Evolutionary conservation across 2,888 invertebrate genomes (phyloP), one percentile per base, ranked within the genome.

Genomic region (Coremacera marginata): DNA sequence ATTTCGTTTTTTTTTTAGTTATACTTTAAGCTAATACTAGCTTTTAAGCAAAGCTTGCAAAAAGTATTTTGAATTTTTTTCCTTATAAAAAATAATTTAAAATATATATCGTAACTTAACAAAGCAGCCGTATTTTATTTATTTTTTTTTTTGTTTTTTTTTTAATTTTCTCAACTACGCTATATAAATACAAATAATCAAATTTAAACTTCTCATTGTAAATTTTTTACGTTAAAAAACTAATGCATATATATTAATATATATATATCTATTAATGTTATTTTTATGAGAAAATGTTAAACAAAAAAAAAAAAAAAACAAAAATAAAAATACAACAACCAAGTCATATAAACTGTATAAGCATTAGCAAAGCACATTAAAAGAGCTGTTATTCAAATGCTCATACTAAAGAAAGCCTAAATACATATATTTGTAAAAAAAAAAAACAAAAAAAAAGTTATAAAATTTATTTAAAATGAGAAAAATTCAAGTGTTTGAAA

Each of bases 321-420:
- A 60, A 8, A 60, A 60, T 11, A 44, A 67, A n/a, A n/a, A n/a
- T n/a, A n/a, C n/a, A n/a, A n/a, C n/a, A n/a, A 67, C 2, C 67
- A 67, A 67, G 67, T 67, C 67, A 67, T 67, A 34, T 67, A 67
- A 67, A 67, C 67, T 34, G 44, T 34, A 65, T 37, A 37, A 65
- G 65, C 16, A 65, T 37, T 37, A 67, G 14, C n/a, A 65, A n/a
- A 65, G 7, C 14, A 63, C 2, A 22, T 1, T 60, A 22, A 60
- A 60, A 67, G 27, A 25, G 7, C 14, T 27, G 14, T 27, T 60
- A 27, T 27, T 22, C 11, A 55, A 60, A 60, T 60, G 60, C 60
- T 27, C 25, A 60, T 8, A 60, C 25, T 22, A 60, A 44, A 60
- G 4, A 60, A 25, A 9, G 27, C 22, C 22, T 55, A 60, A 25